Evolutionary conservation across 1,140 invertebrate genomes (phyloP), one percentile per base, ranked within the genome.

Genomic region (Ceratina calcarata): DNA sequence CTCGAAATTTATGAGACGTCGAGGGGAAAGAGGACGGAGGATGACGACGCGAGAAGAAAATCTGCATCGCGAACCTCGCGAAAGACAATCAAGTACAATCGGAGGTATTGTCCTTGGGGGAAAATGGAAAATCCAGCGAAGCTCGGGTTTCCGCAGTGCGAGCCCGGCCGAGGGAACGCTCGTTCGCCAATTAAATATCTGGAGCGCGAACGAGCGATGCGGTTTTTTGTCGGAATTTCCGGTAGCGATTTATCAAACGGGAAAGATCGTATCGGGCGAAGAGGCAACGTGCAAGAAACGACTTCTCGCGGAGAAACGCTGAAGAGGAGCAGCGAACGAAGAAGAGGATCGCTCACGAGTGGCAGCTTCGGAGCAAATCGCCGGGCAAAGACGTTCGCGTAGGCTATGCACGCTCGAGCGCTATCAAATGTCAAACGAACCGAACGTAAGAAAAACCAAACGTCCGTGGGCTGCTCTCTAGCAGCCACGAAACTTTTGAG

Each of bases 211-310:
- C 80, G 64, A 80, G 78, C 80, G 85, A 89, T 86, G 82, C 65
- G 60, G 49, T 83, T 91, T 93, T 93, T 92, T 92, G 89, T 70
- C 66, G 74, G 89, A 90, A 92, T 92, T 92, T 92, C 92, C 92
- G 91, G 91, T 91, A 89, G 88, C 88, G 87, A 93, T 93, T 92
- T 92, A 92, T 93, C 92, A 93, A 92, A 92, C 85, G 87, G 89
- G 78, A 90, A 90, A 92, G 91, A 92, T 92, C 67, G 71, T 90
- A 92, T 92, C 91, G 87, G 80, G 68, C 70, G 74, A 75, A 76
- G 65, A 73, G 72, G 77, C 81, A 72, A 64, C 71, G 68, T 7
- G 88, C 87, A 91, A 91, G 91, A 91, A 91, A 87, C 80, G 70
- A 62, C 85, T 86, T 22, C 71, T 85, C 79, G 83, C 80, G 70